Evolutionary conservation across 2,888 invertebrate genomes (phyloP), one percentile per base, ranked within the genome.

Genomic region (Marronus borbonicus): DNA sequence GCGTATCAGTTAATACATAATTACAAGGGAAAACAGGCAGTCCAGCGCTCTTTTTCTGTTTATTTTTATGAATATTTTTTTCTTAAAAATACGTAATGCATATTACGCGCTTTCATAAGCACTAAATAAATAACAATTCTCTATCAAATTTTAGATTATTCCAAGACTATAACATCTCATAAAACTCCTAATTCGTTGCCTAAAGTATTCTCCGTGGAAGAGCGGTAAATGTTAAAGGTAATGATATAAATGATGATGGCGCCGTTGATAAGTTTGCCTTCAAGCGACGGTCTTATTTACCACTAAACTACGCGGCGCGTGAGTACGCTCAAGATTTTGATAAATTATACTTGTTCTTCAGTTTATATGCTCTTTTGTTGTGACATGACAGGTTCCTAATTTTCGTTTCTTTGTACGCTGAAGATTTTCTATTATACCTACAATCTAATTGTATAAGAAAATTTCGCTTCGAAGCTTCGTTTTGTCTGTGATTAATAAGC

Each of bases 221-320:
- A 65, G 39, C 65, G n/a, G 36, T 65, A 14, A 58, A 72, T n/a
- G 20, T 39, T 39, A 55, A 17, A 17, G 17, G n/a, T 7, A 58
- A 58, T 20, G 39, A 36, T 58, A 58, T 52, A 52, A 39, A 72
- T 72, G 39, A 58, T 72, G 39, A 60, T 58, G 36, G 58, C 39
- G 72, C 58, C 20, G 72, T 58, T 72, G 72, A 72, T 58, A 58
- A 72, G 10, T 72, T 72, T 72, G 39, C 39, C 72, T 58, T 36
- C 20, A 72, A 72, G 72, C 72, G 58, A 60, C 72, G 55, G 36
- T 58, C 72, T 58, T 58, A 72, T 72, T 72, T 72, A 24, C 58
- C 72, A 72, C 55, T 39, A 72, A 72, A 60, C 39, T 72, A 60
- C 58, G 58, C 72, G 39, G 20, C 58, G 72, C 72, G 58, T 20